phyloP scores from a whole-genome alignment of 2,888 invertebrate genomes.

The Cerastis rubricosa region DNA sequence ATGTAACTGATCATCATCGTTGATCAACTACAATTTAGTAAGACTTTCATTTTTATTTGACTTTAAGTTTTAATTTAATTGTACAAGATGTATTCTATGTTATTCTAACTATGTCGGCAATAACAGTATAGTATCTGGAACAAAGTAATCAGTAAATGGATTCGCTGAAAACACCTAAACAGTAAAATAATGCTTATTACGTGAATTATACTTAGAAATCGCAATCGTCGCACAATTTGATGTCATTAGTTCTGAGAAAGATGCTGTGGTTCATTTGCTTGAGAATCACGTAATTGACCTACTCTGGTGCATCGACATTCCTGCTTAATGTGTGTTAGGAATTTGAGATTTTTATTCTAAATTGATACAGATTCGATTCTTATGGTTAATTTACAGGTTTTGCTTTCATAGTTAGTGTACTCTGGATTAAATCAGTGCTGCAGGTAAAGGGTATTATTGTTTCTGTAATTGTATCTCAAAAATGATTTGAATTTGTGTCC shows the following conservation, averaged over 20 bases:
- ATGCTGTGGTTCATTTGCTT: conserved; percentile 29
- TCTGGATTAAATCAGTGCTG: too few relatives aligned
- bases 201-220: neutral
- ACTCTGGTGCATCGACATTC: conserved; percentile 13
- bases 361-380: too few relatives aligned
- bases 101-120: neutral
- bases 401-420: too few relatives aligned
- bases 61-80: neutral
- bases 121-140: neutral
- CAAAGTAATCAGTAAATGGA: neutral
- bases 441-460: neutral
- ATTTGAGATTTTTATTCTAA: neutral
- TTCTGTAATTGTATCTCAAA: too few relatives aligned
- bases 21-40: neutral
- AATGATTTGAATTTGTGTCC: too few relatives aligned
- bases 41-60: neutral
- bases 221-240: conserved; percentile 1
- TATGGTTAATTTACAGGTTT: too few relatives aligned
- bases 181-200: neutral
- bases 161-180: conserved; percentile 11
- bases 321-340: neutral
- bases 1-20: neutral
- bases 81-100: too few relatives aligned
- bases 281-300: conserved; percentile 38
- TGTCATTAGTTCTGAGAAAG: conserved; percentile 45